phyloP scores from a whole-genome alignment of 2,113 vertebrate species.

The Gymnobelideus leadbeateri region DNA sequence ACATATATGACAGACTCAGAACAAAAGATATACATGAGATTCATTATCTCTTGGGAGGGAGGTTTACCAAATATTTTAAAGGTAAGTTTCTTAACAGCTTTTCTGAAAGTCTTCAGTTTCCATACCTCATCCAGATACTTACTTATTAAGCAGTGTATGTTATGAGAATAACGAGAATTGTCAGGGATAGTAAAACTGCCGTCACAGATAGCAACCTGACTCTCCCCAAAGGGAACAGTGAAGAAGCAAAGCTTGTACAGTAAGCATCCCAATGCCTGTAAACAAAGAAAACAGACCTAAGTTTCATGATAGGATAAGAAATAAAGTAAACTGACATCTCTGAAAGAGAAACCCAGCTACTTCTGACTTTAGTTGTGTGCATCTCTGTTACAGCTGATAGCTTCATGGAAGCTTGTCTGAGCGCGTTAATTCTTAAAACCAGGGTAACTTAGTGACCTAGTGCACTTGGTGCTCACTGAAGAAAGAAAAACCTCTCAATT shows the following conservation, averaged over 20 bases:
- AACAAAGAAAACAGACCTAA: slow-evolving; percentile 61
- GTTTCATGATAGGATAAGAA: slow-evolving; percentile 15
- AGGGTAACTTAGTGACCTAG: background rate
- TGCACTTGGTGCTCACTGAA: background rate
- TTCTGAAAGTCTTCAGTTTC: background rate
- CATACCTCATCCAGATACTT: slow-evolving; percentile 82
- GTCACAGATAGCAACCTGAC: slow-evolving; percentile 99
- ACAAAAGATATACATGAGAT: slow-evolving; percentile 17
- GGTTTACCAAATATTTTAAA: background rate
- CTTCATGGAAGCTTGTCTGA: background rate
- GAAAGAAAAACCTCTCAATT: background rate
- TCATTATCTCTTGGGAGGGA: background rate
- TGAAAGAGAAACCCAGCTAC: background rate
- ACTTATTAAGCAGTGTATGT: slow-evolving; percentile 96
- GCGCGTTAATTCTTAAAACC: background rate
- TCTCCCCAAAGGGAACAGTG: slow-evolving; percentile 97
- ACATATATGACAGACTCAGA: slow-evolving; percentile 20
- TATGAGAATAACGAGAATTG: slow-evolving; percentile 93
- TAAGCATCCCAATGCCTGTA: slow-evolving; percentile 97
- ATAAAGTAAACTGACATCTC: background rate
- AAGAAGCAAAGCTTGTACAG: slow-evolving; percentile 99
- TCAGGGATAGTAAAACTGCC: slow-evolving; percentile 97
- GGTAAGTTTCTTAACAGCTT: background rate
- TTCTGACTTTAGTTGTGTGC: background rate
- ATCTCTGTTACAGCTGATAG: background rate